Conservation (phyloP, 2,797 vertebrate species). For the Acanthiza pusilla region DNA sequence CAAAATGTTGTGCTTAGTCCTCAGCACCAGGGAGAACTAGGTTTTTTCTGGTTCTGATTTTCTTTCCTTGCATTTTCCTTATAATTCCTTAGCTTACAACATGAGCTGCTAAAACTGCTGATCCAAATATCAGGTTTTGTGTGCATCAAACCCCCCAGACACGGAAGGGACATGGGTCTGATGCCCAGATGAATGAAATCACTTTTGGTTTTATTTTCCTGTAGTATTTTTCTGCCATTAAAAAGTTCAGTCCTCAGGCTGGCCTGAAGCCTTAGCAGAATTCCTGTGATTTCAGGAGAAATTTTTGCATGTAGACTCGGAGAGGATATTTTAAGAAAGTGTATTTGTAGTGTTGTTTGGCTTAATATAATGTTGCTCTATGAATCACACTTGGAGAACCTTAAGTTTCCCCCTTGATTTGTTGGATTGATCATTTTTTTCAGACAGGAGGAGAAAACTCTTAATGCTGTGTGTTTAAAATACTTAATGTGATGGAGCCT, state of each 20-base stretch:
- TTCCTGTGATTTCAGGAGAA: neutral
- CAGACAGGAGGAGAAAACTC: neutral
- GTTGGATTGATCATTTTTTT: neutral
- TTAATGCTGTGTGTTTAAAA: neutral
- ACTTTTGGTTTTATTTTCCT: neutral
- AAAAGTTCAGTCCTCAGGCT: neutral
- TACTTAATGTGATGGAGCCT: neutral
- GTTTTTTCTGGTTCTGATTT: neutral
- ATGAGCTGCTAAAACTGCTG: neutral
- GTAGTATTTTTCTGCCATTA: neutral
- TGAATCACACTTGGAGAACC: neutral
- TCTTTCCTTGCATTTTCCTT: neutral
- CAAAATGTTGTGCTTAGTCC: neutral
- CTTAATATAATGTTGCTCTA: neutral
- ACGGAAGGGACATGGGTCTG: rapidly evolving
- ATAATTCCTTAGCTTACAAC: too few species aligned
- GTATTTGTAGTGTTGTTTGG: neutral
- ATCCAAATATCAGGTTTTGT: neutral
- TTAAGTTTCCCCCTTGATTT: neutral
- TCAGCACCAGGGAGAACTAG: neutral
- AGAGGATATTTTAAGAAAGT: neutral
- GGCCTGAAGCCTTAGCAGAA: neutral
- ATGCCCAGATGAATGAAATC: neutral
- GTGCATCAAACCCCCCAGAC: neutral
- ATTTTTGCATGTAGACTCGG: neutral